Base-by-base conservation (phyloP, 2,888 invertebrate species). In the Sinotaia quadrata region DNA sequence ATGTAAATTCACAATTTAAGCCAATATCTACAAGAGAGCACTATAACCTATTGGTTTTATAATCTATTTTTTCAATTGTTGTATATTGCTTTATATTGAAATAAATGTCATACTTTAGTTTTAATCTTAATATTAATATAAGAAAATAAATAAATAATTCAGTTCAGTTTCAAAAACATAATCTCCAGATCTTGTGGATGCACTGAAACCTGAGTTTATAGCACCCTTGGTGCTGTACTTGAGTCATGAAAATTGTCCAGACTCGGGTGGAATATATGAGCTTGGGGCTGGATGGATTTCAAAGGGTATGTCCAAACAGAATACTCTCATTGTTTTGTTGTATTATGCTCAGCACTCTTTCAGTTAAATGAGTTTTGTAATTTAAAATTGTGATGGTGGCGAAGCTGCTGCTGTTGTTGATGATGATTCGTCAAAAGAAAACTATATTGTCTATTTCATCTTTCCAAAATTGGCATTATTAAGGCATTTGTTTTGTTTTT, bases 211-310 rank as follows among this genome's bases (percentile, higher is more conserved):
- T 0, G 94, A 94, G 77, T 91, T 93, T 69, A 94, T 96, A 78
- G 94, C 95, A 7, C 97, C 97, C 0, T 92, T 97, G 73, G 95
- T 96, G 66, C 92, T 93, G 0, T 97, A 94, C 91, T 90, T 99
- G 87, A 95, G 94, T 74, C 98, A 98, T 87, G 97, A 98, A 81
- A 91, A 92, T 10, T 97, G 96, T 88, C 87, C 91, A 7, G 97
- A 96, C 69, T 94, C 91, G 79, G 91, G 91, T 15, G 84, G 87
- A 3, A 76, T 90, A 34, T 90, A 88, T 81, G 90, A 91, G 82
- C 88, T 89, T 44, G 91, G 89, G 34, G 91, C 89, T 36, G 90
- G 90, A 49, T 90, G 89, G 89, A 85, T 89, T 49, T 89, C 89
- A 60, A 88, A 89, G 82, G 82, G 90, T 90, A 72, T 78, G 88